Conservation (phyloP, 37 sponge, comb jelly and placozoan genomes). For the Bolinopsis microptera region DNA sequence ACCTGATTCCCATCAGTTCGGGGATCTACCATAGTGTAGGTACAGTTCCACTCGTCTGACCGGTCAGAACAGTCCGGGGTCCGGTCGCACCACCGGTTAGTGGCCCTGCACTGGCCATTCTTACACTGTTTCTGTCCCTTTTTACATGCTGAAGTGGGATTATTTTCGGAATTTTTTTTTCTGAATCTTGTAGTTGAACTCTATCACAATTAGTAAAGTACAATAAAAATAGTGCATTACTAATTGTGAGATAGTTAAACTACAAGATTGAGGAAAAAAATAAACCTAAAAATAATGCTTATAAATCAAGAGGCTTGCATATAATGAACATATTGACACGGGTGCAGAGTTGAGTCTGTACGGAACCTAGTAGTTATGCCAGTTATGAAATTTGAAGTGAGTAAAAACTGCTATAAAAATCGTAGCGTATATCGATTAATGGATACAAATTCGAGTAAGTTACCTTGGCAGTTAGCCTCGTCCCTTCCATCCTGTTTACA, state of each 20-base stretch:
- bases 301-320: neutral
- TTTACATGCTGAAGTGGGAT: neutral
- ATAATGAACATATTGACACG: too few species aligned
- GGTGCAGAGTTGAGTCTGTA: too few species aligned
- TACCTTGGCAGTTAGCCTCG: neutral
- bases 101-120: conserved; percentile 24
- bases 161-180: too few species aligned
- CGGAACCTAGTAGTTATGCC: too few species aligned
- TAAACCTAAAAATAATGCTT: neutral
- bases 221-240: too few species aligned
- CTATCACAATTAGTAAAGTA: neutral
- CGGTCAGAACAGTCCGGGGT: conserved; percentile 18
- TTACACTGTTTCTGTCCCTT: conserved; percentile 11
- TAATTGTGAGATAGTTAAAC: too few species aligned
- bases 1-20: neutral
- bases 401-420: too few species aligned
- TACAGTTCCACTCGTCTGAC: conserved; percentile 47
- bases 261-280: neutral
- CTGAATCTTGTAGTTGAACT: neutral
- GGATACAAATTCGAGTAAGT: neutral
- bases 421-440: too few species aligned
- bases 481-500: conserved; percentile 18
- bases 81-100: conserved; percentile 22
- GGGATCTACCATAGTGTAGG: neutral
- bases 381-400: too few species aligned